These are phyloP conservation scores for Proterorhinus semilunaris DNA, from an alignment of 2,113 vertebrate genomes.

Conservation along the genomic window DNA sequence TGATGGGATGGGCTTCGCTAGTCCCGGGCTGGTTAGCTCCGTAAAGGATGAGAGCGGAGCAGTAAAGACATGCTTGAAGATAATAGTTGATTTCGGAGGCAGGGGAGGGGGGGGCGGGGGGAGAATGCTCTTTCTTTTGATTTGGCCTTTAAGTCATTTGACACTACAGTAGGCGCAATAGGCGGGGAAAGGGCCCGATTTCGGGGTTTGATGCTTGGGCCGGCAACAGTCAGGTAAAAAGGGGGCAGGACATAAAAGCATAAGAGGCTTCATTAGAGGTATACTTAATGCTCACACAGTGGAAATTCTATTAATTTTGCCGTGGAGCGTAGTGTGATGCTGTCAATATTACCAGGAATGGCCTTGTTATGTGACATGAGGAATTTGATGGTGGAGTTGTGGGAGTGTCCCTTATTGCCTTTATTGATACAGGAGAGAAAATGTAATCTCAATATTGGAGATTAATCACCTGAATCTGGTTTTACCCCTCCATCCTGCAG, in stretches of 20 bases:
- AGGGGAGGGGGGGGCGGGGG: too few relatives aligned
- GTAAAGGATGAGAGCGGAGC: constrained; percentile 58
- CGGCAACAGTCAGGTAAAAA: not conserved
- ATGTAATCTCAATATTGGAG: too few relatives aligned
- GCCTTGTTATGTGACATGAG: not conserved
- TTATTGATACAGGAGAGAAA: too few relatives aligned
- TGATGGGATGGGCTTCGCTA: constrained; percentile 58
- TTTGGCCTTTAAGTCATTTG: constrained; percentile 15
- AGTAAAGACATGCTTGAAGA: constrained; percentile 53
- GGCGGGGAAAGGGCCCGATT: not conserved
- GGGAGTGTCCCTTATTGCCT: too few relatives aligned
- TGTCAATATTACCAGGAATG: not conserved
- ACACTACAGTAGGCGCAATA: constrained; percentile 1
- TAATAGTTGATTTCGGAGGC: constrained; percentile 33
- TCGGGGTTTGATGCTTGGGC: not conserved
- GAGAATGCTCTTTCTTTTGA: constrained; percentile 12
- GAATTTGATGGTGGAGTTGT: not conserved
- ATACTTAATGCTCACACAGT: not conserved
- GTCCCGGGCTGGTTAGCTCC: constrained; percentile 45
- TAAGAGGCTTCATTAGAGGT: not conserved
- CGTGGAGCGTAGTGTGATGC: not conserved
- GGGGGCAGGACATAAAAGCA: not conserved
- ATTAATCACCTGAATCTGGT: too few relatives aligned
- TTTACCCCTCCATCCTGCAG: too few relatives aligned
- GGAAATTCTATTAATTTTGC: not conserved